A percentile compares a stretch with the other conserved stretches of the same genome.
Conservation (phyloP, 2,113 vertebrate species). For the Sminthopsis crassicaudata region DNA sequence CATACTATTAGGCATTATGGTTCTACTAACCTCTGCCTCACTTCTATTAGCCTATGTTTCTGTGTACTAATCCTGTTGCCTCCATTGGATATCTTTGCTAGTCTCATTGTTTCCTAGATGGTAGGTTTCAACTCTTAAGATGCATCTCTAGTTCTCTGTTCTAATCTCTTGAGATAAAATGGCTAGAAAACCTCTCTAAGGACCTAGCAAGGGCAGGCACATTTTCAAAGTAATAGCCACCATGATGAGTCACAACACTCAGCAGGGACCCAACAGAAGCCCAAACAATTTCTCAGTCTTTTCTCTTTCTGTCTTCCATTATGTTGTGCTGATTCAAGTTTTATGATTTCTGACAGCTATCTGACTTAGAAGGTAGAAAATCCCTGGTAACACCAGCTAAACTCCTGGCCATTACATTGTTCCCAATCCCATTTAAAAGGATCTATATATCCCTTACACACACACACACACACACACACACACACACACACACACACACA, state of each 20-base stretch:
- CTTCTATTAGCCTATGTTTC: neutral
- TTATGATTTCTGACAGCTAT: neutral
- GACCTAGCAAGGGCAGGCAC: neutral
- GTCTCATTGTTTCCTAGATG: neutral
- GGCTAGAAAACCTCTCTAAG: neutral
- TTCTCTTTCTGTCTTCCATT: neutral
- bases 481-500: neutral
- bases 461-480: no score
- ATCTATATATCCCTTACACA: neutral
- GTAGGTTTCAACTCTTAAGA: neutral
- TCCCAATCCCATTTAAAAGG: neutral
- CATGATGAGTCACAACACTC: neutral
- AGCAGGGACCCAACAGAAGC: neutral
- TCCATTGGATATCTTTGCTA: neutral
- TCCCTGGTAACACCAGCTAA: neutral
- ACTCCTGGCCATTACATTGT: neutral
- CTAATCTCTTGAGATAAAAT: no score
- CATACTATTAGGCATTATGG: neutral
- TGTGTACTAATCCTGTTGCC: neutral
- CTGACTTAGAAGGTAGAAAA: neutral
- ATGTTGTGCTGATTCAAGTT: neutral
- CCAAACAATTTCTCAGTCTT: neutral
- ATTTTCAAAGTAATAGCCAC: neutral
- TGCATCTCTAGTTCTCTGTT: neutral
- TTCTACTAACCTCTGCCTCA: neutral